Conservation (phyloP, 2,797 vertebrate species). For the Enteromius thamalakanensis region DNA sequence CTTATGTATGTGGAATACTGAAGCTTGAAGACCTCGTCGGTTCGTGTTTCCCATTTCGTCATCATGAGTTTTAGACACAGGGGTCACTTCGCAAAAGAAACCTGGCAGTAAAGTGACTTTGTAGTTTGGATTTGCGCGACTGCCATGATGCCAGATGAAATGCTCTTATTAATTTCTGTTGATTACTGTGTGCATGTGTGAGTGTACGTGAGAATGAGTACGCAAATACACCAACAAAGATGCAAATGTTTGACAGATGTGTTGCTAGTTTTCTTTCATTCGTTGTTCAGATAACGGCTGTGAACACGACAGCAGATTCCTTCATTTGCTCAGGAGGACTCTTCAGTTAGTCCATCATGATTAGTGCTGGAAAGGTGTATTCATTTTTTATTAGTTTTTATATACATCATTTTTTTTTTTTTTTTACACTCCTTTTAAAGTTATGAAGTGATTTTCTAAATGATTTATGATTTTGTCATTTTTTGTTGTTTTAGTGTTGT, state of each 20-base stretch:
- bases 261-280: too few relatives aligned
- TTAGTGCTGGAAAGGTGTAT: not conserved
- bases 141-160: slow-evolving; percentile 27
- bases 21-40: not conserved
- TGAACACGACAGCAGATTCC: not conserved
- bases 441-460: not conserved
- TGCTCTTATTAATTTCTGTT: slow-evolving; percentile 17
- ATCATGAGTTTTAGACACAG: not conserved
- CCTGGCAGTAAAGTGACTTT: not conserved
- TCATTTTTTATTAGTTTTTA: not conserved
- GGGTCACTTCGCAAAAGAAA: slow-evolving; percentile 3
- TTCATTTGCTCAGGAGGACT: not conserved
- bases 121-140: slow-evolving; percentile 4
- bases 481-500: too few relatives aligned
- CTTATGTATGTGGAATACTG: not conserved
- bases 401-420: not conserved
- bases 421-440: not conserved
- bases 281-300: not conserved
- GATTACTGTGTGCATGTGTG: slow-evolving; percentile 56
- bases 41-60: not conserved
- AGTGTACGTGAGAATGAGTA: slow-evolving; percentile 33
- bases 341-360: not conserved
- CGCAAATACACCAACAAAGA: not conserved
- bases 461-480: not conserved
- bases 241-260: not conserved